Conservation (phyloP, 2,888 invertebrate species). For the Petrophora chlorosata region DNA sequence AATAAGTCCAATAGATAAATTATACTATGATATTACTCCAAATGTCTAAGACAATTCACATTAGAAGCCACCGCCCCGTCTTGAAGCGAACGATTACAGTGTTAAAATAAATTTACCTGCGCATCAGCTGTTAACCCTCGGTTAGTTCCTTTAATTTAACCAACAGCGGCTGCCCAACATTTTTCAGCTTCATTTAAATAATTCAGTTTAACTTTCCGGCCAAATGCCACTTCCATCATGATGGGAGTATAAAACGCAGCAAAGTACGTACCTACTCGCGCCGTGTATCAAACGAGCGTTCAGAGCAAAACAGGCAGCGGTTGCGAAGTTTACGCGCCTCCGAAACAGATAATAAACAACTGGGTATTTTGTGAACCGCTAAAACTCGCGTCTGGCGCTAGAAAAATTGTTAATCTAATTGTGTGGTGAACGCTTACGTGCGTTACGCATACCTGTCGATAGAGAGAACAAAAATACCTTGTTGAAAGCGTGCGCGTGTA, state of each 20-base stretch:
- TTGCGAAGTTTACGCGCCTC: slow-evolving; percentile 30
- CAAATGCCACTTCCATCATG: slow-evolving; percentile 16
- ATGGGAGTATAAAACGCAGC: slow-evolving; percentile 15
- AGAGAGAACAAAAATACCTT: slow-evolving; percentile 62
- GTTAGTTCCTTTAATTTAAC: slow-evolving; percentile 4
- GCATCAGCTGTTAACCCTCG: slow-evolving; percentile 21
- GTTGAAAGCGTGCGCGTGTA: slow-evolving; percentile 50
- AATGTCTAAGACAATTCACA: too few species aligned
- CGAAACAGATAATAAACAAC: slow-evolving; percentile 30
- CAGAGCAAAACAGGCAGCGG: slow-evolving; percentile 19
- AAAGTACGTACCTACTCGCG: slow-evolving; percentile 3
- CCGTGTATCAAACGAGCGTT: slow-evolving; percentile 21
- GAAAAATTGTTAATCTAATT: slow-evolving; percentile 42
- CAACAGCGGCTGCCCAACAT: slow-evolving; percentile 9
- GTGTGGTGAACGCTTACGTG: slow-evolving; percentile 43
- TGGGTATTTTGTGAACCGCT: slow-evolving; percentile 27
- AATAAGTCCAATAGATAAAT: neutral
- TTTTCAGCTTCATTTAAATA: slow-evolving; percentile 29
- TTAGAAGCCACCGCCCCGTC: too few species aligned
- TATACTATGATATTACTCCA: too few species aligned
- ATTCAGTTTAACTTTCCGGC: slow-evolving; percentile 23
- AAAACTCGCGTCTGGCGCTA: slow-evolving; percentile 41
- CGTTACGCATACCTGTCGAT: slow-evolving; percentile 67
- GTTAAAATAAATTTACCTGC: neutral
- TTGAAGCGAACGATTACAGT: too few species aligned